A percentile compares a stretch with the other conserved stretches of the same genome.
Conservation (phyloP, 2,797 vertebrate genomes). For the Notolepis coatsorum region DNA sequence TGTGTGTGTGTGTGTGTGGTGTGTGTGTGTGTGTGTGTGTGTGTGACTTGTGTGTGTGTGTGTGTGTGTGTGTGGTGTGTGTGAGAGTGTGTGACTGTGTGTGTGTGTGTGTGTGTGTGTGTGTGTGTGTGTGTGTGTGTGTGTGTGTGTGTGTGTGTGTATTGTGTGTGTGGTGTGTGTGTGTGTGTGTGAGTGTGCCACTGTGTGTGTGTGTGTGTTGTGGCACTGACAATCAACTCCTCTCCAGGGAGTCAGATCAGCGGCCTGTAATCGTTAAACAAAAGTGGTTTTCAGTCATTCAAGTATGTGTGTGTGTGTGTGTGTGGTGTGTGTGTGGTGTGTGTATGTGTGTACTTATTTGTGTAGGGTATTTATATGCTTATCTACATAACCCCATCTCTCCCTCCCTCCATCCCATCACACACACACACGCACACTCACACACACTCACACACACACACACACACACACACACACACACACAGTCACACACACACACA, state of each 20-base stretch:
- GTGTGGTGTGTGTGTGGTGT: neutral
- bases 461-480: too few species aligned
- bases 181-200: conserved; percentile 38
- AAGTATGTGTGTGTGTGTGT: neutral
- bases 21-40: too few species aligned
- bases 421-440: too few species aligned
- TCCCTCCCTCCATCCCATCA: too few species aligned
- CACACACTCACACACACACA: too few species aligned
- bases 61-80: conserved; percentile 45
- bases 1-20: neutral
- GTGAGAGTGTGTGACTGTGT: conserved; percentile 26
- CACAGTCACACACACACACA: too few species aligned
- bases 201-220: conserved; percentile 42
- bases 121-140: too few species aligned
- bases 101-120: neutral
- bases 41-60: conserved; percentile 3
- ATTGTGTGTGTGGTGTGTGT: conserved; percentile 44
- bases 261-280: conserved; percentile 37
- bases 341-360: neutral
- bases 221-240: conserved; percentile 30
- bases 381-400: too few species aligned
- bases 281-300: conserved; percentile 29
- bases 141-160: conserved; percentile 27
- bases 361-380: too few species aligned
- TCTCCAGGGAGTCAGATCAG: conserved; percentile 20